Percentiles rank a stretch among this genome's conserved stretches.
Evolutionary conservation across 2,797 vertebrate genomes (phyloP).

Genomic region (Gadopsis marmoratus): DNA sequence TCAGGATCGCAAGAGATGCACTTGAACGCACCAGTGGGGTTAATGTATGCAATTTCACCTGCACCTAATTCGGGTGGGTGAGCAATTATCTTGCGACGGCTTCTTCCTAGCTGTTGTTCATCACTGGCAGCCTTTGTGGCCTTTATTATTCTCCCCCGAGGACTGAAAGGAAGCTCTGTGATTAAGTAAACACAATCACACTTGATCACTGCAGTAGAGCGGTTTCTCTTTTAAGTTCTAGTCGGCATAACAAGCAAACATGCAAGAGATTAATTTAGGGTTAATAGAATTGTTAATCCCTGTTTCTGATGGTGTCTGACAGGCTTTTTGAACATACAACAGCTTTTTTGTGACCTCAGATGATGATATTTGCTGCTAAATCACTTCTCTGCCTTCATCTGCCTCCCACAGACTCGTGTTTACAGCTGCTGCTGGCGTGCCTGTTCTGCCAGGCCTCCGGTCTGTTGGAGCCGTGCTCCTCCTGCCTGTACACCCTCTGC

Average conservation of each 20-base stretch:
- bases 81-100: conserved; percentile 79
- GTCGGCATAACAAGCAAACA: conserved; percentile 68
- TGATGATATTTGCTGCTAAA: conserved; percentile 1
- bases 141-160: conserved; percentile 70
- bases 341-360: conserved; percentile 37
- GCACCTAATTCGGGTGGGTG: conserved; percentile 70
- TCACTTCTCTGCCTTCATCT: background rate
- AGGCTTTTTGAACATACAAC: conserved; percentile 30
- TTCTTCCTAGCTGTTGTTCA: conserved; percentile 65
- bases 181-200: conserved; percentile 82
- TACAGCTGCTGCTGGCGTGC: conserved; percentile 80
- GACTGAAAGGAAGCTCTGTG: conserved; percentile 68
- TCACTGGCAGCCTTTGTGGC: conserved; percentile 63
- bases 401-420: conserved; percentile 56
- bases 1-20: conserved; percentile 25
- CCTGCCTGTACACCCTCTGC: conserved; percentile 61
- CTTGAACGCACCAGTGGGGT: conserved; percentile 57
- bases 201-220: conserved; percentile 68
- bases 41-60: conserved; percentile 73
- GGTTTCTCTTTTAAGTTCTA: conserved; percentile 66
- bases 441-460: conserved; percentile 60
- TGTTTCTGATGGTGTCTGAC: conserved; percentile 40
- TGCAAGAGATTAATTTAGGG: conserved; percentile 75
- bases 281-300: conserved; percentile 73
- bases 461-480: conserved; percentile 65